These are phyloP conservation scores for Trachelipus rathkii DNA, from an alignment of 1,140 invertebrate species.

Conservation along the genomic window DNA sequence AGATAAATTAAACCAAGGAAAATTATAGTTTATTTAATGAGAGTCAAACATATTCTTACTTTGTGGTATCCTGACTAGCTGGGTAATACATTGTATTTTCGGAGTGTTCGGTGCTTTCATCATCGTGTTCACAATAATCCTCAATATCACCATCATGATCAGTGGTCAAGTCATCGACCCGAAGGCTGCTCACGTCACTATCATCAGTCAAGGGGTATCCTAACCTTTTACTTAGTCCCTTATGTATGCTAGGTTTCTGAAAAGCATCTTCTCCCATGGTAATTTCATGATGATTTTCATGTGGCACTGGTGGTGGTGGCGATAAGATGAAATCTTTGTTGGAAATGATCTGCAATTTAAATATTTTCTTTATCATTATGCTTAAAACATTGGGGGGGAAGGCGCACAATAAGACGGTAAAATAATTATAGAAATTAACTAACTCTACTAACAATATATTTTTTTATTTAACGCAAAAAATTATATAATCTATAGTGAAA, in stretches of 20 bases:
- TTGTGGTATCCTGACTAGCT: constrained; percentile 56
- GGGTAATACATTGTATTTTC: constrained; percentile 59
- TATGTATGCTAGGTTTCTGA: neutral
- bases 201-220: constrained; percentile 60
- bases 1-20: too few species aligned
- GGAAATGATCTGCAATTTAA: too few species aligned
- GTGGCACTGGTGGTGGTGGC: neutral
- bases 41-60: constrained; percentile 30
- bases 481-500: too few species aligned
- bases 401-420: too few species aligned
- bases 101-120: constrained; percentile 64
- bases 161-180: constrained; percentile 59
- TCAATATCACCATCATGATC: constrained; percentile 82
- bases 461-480: too few species aligned
- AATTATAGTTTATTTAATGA: too few species aligned
- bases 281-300: neutral
- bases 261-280: constrained; percentile 3
- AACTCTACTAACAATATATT: too few species aligned
- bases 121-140: constrained; percentile 76
- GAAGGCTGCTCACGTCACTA: constrained; percentile 44
- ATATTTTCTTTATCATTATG: neutral
- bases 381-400: neutral
- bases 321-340: constrained; percentile 6
- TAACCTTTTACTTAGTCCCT: neutral
- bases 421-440: too few species aligned